Evolutionary conservation across 2,797 vertebrate genomes (phyloP).

Genomic region (Cirrhinus mrigala): DNA sequence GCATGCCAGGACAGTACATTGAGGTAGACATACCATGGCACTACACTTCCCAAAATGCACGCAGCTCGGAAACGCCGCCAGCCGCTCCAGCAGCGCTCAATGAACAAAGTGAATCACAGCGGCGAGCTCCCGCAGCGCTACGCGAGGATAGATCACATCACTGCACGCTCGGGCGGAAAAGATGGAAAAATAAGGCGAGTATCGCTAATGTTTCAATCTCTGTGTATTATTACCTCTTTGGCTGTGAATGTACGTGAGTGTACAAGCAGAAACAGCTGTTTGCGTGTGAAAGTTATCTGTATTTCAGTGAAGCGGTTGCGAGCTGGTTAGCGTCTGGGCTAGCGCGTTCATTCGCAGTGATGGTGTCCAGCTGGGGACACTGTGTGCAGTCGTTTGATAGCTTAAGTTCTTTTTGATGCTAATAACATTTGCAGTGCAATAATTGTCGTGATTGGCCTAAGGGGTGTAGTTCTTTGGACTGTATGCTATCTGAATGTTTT

Average conservation of each 20-base stretch:
- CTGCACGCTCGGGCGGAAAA: not conserved
- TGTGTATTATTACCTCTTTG: not conserved
- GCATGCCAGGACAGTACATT: not conserved
- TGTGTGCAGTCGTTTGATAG: conserved; percentile 27
- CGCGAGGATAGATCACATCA: conserved; percentile 22
- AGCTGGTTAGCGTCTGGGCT: conserved; percentile 37
- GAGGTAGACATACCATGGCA: not conserved
- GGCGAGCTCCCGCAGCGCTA: conserved; percentile 32
- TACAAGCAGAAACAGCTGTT: not conserved
- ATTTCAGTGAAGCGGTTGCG: not conserved
- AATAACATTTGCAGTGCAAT: not conserved
- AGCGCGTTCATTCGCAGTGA: conserved; percentile 35
- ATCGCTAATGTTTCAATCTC: not conserved
- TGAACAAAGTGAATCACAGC: conserved; percentile 51
- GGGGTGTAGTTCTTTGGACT: not conserved
- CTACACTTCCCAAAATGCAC: conserved; percentile 53
- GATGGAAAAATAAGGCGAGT: conserved; percentile 36
- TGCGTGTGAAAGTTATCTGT: no score
- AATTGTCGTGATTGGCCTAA: not conserved
- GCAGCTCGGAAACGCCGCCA: not conserved
- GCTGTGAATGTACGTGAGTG: not conserved
- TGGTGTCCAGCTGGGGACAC: conserved; percentile 41
- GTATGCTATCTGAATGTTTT: not conserved
- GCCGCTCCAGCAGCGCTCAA: conserved; percentile 24
- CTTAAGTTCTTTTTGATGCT: not conserved